These are phyloP conservation scores for Empidonax traillii DNA, from an alignment of 2,113 vertebrate genomes.

Conservation along the genomic window DNA sequence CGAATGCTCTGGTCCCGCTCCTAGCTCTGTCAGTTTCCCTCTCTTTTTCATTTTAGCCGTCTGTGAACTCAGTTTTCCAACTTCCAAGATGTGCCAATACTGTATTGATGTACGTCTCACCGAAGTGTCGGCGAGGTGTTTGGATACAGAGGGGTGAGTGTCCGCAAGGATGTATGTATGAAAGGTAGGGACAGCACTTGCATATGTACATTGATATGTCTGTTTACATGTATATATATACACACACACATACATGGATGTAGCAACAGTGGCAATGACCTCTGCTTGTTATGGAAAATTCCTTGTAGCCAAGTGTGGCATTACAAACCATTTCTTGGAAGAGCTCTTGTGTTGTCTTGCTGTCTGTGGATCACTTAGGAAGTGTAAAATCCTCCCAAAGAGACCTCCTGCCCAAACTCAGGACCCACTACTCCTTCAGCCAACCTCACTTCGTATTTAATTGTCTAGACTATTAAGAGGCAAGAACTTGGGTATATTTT, in stretches of 20 bases:
- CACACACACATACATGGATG: too few relatives aligned
- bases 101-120: not conserved
- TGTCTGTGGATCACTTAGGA: not conserved
- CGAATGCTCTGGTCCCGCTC: not conserved
- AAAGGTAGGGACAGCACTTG: not conserved
- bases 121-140: not conserved
- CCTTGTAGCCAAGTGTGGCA: not conserved
- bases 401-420: not conserved
- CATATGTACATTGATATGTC: fast-evolving
- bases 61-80: not conserved
- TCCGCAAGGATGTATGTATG: not conserved
- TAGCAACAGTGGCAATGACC: not conserved
- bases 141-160: fast-evolving
- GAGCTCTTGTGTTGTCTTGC: not conserved
- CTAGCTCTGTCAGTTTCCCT: not conserved
- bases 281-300: not conserved
- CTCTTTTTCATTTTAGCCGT: not conserved
- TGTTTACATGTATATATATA: not conserved
- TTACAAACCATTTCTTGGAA: not conserved
- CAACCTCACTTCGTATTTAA: not conserved
- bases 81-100: not conserved
- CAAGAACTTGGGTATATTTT: not conserved
- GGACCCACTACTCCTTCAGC: not conserved
- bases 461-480: not conserved
- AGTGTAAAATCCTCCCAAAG: not conserved